Conservation (phyloP, 2,113 vertebrate genomes). For the Microtus oregoni region DNA sequence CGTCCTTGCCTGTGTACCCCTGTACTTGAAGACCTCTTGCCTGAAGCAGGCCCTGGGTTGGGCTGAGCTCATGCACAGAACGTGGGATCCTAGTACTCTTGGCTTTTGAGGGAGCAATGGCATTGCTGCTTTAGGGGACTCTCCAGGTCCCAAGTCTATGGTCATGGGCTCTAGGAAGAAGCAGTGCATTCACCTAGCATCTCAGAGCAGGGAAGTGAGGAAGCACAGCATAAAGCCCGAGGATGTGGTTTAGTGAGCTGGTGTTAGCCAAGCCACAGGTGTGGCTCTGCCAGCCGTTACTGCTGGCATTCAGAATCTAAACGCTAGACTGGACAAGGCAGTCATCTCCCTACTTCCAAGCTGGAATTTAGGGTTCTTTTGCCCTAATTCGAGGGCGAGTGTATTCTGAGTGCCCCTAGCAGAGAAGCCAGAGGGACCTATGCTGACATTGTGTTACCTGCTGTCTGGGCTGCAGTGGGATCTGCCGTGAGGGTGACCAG, state of each 20-base stretch:
- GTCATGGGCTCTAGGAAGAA: constrained; percentile 27
- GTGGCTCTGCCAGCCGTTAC: neutral
- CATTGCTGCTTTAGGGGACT: neutral
- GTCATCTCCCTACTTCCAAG: neutral
- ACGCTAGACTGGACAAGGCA: neutral
- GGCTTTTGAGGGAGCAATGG: neutral
- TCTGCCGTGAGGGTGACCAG: constrained; percentile 97
- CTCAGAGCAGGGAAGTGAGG: neutral
- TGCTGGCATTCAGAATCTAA: neutral
- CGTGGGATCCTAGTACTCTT: neutral
- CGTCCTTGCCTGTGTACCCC: neutral
- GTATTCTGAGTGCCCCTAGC: neutral
- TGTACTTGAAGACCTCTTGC: neutral
- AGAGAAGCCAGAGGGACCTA: neutral
- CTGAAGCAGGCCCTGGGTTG: neutral
- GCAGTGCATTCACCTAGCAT: neutral
- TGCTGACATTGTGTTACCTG: constrained; percentile 71
- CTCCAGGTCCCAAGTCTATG: neutral
- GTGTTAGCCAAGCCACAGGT: neutral
- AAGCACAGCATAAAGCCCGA: neutral
- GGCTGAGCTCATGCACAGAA: neutral
- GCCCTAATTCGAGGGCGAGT: neutral
- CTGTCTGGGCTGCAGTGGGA: constrained; percentile 89
- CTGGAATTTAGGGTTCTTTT: constrained; percentile 43
- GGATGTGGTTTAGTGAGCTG: neutral